phyloP scores from a whole-genome alignment of 2,888 invertebrate genomes.

The Platycheirus rosarum region DNA sequence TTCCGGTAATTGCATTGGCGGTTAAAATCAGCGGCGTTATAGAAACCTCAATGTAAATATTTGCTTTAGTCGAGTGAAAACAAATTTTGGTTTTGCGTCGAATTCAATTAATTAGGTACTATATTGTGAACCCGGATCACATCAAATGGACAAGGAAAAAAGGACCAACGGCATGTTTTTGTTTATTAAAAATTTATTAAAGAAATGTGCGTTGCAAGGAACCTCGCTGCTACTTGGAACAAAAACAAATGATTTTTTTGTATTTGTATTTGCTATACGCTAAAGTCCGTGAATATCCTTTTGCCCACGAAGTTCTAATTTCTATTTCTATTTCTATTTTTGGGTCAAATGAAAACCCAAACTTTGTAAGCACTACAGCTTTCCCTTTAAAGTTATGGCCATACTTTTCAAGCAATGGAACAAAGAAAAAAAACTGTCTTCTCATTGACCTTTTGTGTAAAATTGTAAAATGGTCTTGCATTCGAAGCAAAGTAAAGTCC shows the following conservation, averaged over 20 bases:
- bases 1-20: constrained; percentile 15
- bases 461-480: neutral
- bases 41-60: constrained; percentile 21
- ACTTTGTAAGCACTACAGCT: neutral
- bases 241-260: neutral
- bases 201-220: neutral
- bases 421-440: neutral
- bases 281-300: too few relatives aligned
- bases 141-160: neutral
- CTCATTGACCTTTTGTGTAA: constrained; percentile 29
- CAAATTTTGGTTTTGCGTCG: constrained; percentile 1
- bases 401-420: neutral
- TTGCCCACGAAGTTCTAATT: neutral
- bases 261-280: neutral
- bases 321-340: neutral
- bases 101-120: neutral
- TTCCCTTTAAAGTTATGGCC: neutral
- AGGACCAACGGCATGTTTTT: neutral
- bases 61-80: constrained; percentile 8
- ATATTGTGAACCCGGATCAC: neutral
- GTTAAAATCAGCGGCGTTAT: constrained; percentile 35
- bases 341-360: neutral
- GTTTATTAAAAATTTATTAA: neutral
- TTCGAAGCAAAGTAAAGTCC: neutral
- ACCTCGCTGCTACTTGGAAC: too few relatives aligned